These are phyloP conservation scores for Helleia helle DNA, from an alignment of 2,888 invertebrate genomes.

Conservation along the genomic window DNA sequence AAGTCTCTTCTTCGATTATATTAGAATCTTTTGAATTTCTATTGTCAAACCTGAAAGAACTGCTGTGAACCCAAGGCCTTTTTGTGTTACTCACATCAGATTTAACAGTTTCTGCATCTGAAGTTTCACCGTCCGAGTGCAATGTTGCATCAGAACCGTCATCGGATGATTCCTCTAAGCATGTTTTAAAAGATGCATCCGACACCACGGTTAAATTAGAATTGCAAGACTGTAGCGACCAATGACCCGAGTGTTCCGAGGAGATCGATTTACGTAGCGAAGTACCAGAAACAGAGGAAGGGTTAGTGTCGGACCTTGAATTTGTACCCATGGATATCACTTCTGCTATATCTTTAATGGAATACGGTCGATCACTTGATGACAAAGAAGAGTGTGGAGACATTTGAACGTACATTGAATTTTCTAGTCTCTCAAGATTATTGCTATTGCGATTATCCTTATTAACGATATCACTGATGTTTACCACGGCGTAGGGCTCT, in stretches of 20 bases:
- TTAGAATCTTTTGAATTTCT: constrained; percentile 36
- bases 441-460: constrained; percentile 28
- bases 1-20: constrained; percentile 36
- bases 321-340: constrained; percentile 47
- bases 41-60: constrained; percentile 55
- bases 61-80: constrained; percentile 62
- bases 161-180: constrained; percentile 56
- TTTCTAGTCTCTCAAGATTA: constrained; percentile 15
- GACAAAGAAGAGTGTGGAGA: constrained; percentile 45
- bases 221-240: constrained; percentile 58
- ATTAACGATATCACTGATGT: constrained; percentile 39
- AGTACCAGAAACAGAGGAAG: constrained; percentile 49
- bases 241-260: constrained; percentile 64
- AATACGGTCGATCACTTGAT: constrained; percentile 45
- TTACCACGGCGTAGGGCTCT: constrained; percentile 52
- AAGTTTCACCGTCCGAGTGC: constrained; percentile 56
- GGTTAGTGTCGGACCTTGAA: constrained; percentile 47
- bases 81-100: constrained; percentile 54
- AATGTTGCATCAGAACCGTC: constrained; percentile 52
- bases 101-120: constrained; percentile 59
- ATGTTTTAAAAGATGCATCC: constrained; percentile 55
- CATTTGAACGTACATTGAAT: constrained; percentile 41
- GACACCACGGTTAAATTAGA: constrained; percentile 58
- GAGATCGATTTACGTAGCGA: constrained; percentile 54
- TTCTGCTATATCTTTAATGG: constrained; percentile 59